Evolutionary conservation across 1,140 invertebrate genomes (phyloP).

Genomic region (Macrocentrus cingulum): DNA sequence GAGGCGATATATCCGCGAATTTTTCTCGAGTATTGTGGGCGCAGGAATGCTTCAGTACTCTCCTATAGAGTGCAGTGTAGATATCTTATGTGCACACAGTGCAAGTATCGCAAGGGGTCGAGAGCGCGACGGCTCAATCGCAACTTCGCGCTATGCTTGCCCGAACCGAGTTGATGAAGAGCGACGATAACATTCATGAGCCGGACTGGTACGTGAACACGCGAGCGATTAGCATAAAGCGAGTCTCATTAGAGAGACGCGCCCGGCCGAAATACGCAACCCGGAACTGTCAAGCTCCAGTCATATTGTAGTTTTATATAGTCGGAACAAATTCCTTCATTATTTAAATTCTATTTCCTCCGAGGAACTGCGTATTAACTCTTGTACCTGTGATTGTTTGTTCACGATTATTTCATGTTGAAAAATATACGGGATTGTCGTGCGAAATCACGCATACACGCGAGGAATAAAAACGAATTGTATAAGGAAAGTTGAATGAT

Average conservation of each 20-base stretch:
- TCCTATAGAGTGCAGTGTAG: background rate
- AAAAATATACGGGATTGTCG: too few species aligned
- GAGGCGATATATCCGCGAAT: background rate
- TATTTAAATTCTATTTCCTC: background rate
- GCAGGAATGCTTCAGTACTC: background rate
- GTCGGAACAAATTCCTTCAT: too few species aligned
- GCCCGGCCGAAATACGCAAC: constrained; percentile 39
- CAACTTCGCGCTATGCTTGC: constrained; percentile 18
- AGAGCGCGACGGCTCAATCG: constrained; percentile 43
- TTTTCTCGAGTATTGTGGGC: background rate
- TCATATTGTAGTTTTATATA: too few species aligned
- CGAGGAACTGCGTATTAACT: too few species aligned
- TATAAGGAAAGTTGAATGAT: too few species aligned
- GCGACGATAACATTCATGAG: constrained; percentile 49
- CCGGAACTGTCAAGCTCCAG: constrained; percentile 31
- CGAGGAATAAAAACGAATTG: too few species aligned
- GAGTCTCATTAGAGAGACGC: constrained; percentile 43
- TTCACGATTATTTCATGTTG: too few species aligned
- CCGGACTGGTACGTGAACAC: constrained; percentile 36
- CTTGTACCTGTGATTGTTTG: too few species aligned
- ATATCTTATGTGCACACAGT: background rate
- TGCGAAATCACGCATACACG: too few species aligned
- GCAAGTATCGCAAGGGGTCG: constrained; percentile 13
- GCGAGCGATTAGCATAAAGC: constrained; percentile 50
- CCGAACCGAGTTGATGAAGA: constrained; percentile 41